Base-by-base conservation (phyloP, 2,113 vertebrate genomes). In the Fregetta grallaria region DNA sequence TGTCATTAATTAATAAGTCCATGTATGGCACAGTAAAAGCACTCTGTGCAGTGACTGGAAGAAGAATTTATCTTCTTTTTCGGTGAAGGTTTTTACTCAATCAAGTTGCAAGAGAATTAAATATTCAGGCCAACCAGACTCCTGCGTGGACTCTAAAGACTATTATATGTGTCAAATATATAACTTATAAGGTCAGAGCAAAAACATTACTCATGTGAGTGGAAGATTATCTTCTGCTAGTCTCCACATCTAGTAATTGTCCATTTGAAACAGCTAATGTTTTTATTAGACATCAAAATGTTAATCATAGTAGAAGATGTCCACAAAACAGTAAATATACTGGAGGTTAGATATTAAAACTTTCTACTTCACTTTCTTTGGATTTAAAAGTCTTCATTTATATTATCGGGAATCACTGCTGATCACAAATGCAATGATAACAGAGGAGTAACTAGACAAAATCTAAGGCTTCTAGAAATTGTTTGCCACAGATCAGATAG, bases 1-100 rank as follows among this genome's bases (percentile, higher is more conserved):
- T 89, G 91, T 53, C 47, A 81, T 87, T 94, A 94, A 96, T 96
- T 94, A 97, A 91, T 81, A 84, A 86, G 56, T 53, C 76, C 44
- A 78, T 42, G 30, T 86, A 34, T 56, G 21, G 42, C 30, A 38
- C 55, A 86, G 23, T 86, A 58, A 80, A 89, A 87, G 7, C 15
- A 38, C 36, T 92, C 61, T 56, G 18, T 40, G 63, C 17, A 49
- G 52, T 61, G 36, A 79, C 53, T 81, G 53, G 13, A 72, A 36
- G 49, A 84, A 88, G n/a, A 89, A 95, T 92, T 86, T 92, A 40
- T 93, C 50, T 42, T 92, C 62, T 86, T 86, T 88, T 82, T 52
- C 2, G 1, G 16, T 36, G 26, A 11, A 81, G 30, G 0, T 12
- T 94, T 93, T 81, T 85, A 45, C 61, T 92, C 62, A 67, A 29